Base-by-base conservation (phyloP, 2,113 vertebrate genomes). In the Columbina picui region DNA sequence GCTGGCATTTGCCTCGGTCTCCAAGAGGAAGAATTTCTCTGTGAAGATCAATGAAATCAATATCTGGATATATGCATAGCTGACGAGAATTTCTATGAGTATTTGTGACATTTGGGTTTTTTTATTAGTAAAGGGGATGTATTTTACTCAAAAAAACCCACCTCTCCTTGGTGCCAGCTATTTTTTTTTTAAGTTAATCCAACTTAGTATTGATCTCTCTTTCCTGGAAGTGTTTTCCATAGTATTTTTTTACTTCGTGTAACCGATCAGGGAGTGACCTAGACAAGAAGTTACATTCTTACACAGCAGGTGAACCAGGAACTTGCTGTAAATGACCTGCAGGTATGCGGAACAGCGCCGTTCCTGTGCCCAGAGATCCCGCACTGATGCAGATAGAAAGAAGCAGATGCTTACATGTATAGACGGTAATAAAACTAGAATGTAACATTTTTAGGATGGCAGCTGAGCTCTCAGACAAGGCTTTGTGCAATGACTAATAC, bases 231-330 rank as follows among this genome's bases (percentile, higher is more conserved):
- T 78, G 68, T 39, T 92, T 92, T 91, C 65, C 69, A 74, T 26
- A 0, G 29, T 26, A 9, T 50, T 55, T 67, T 67, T 93, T 93
- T 84, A 78, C 69, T 56, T 64, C 73, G 89, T n/a, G 84, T 60
- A 68, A 82, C 73, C 1, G 36, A 38, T 38, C 36, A 60, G 93
- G 94, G 94, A 95, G 87, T 94, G 87, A 96, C 93, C 93, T 78
- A 89, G 87, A 78, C 34, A 73, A 94, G 91, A 93, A 96, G 94
- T 94, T 81, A 96, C 96, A 96, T 97, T 97, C 96, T 84, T 94
- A 84, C 94, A 93, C 57, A 93, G 95, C 94, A 94, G 83, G 93
- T 95, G 93, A 97, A 97, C 96, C 96, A 94, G 96, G 96, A 97
- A 97, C 96, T 94, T 34, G 64, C 91, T 85, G 87, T 81, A 84